Evolutionary conservation across 2,113 vertebrate species (phyloP).

Genomic region (Jacana jacana): DNA sequence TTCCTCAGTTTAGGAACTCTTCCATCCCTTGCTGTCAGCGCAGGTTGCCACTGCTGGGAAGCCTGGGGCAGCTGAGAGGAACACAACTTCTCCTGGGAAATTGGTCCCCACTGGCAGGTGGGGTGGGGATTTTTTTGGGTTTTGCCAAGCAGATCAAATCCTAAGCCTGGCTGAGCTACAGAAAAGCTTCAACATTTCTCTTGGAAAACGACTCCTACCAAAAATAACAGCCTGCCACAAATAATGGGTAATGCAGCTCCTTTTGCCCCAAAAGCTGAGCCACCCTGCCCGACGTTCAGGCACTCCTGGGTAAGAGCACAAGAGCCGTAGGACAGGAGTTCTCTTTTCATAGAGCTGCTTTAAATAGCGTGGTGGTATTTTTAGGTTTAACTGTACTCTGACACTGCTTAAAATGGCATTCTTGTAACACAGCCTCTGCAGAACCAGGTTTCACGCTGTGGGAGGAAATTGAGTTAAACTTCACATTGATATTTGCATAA

Average conservation of each 20-base stretch:
- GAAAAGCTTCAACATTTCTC: neutral
- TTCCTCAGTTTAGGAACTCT: neutral
- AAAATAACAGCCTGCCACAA: neutral
- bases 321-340: neutral
- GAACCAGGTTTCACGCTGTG: neutral
- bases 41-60: neutral
- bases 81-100: neutral
- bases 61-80: neutral
- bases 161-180: neutral
- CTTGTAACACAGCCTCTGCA: neutral
- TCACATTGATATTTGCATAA: neutral
- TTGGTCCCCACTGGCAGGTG: neutral
- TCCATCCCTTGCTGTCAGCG: neutral
- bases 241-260: neutral
- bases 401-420: neutral
- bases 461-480: neutral
- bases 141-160: neutral
- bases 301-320: neutral
- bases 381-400: slow-evolving; percentile 9
- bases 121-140: no score
- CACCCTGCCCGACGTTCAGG: neutral
- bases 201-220: neutral
- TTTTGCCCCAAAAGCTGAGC: neutral
- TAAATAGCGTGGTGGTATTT: slow-evolving; percentile 2
- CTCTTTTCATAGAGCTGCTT: neutral